Base-by-base conservation (phyloP, 2,888 invertebrate genomes). In the Himalopsyche anomala region DNA sequence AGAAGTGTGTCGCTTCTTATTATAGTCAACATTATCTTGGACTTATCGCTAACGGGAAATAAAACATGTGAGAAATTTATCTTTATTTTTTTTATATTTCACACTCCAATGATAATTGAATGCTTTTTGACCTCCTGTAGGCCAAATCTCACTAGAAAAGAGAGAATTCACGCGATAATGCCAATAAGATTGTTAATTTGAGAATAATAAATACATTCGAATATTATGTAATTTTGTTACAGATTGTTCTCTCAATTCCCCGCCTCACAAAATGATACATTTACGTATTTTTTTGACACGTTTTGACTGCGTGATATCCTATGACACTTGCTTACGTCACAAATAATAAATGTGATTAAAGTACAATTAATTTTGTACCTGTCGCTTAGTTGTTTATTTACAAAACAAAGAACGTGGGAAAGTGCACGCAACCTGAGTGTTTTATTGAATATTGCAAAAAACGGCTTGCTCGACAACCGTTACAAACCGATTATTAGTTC, bases 91-190 rank as follows among this genome's bases (percentile, higher is more conserved):
- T 19, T 62, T 62, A 62, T 62, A 62, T 62, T 62, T 62, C 62
- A 62, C 62, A 62, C 62, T 62, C 62, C 28, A 62, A 19, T 19
- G 62, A 62, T 62, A 62, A 62, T 62, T 62, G 62, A 62, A 62
- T 62, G 62, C n/a, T 19, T 62, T 62, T 62, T 62, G 62, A 62
- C 62, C 62, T 62, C 19, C 62, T 4, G 62, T 62, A 19, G 28
- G 19, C 62, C 19, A 62, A 62, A 62, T 62, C 62, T 62, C 19
- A 9, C 19, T 6, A 62, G 28, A 62, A 19, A 62, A 62, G 28
- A n/a, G 62, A 62, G 11, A 62, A 62, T 62, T 62, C 19, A 9
- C 19, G 62, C n/a, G 62, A 19, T 62, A 62, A 4, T 19, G 19
- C 9, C 28, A 62, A 12, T 62, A 62, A 28, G 19, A 62, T 19